phyloP scores from a whole-genome alignment of 2,888 invertebrate species.

The Hyposoter didymator region DNA sequence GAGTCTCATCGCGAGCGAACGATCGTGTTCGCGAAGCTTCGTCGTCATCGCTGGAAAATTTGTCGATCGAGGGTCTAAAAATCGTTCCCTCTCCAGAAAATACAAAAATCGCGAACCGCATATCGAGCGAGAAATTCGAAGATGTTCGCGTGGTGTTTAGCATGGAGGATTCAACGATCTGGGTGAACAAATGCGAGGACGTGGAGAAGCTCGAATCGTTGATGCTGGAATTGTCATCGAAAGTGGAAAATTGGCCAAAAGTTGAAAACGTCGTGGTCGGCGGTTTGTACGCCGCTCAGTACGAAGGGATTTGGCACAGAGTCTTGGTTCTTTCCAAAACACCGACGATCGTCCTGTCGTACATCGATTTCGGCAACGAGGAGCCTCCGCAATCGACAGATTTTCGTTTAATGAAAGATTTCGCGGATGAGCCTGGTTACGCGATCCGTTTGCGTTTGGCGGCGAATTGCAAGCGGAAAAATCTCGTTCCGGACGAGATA shows the following conservation, averaged over 20 bases:
- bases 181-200: slow-evolving; percentile 73
- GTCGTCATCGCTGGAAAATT: not conserved
- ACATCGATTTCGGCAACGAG: slow-evolving; percentile 76
- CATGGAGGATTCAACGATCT: slow-evolving; percentile 68
- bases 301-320: slow-evolving; percentile 74
- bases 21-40: not conserved
- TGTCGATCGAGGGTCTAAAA: not conserved
- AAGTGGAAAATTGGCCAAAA: slow-evolving; percentile 30
- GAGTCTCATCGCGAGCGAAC: not conserved
- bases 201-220: slow-evolving; percentile 51
- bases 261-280: slow-evolving; percentile 66
- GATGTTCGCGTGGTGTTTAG: slow-evolving; percentile 68
- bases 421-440: slow-evolving; percentile 57
- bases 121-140: slow-evolving; percentile 71
- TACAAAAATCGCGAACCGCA: not conserved
- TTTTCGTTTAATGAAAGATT: slow-evolving; percentile 66
- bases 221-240: slow-evolving; percentile 66
- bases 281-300: slow-evolving; percentile 70
- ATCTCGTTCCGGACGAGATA: slow-evolving; percentile 49
- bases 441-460: slow-evolving; percentile 69
- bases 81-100: not conserved
- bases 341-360: slow-evolving; percentile 73
- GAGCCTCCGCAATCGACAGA: slow-evolving; percentile 59
- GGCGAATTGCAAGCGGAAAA: slow-evolving; percentile 37
- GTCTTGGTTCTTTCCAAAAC: slow-evolving; percentile 68